A percentile compares a stretch with the other conserved stretches of the same genome.
These are phyloP conservation scores for Ammodramus savannarum DNA, from an alignment of 2,113 vertebrate species.

Conservation along the genomic window DNA sequence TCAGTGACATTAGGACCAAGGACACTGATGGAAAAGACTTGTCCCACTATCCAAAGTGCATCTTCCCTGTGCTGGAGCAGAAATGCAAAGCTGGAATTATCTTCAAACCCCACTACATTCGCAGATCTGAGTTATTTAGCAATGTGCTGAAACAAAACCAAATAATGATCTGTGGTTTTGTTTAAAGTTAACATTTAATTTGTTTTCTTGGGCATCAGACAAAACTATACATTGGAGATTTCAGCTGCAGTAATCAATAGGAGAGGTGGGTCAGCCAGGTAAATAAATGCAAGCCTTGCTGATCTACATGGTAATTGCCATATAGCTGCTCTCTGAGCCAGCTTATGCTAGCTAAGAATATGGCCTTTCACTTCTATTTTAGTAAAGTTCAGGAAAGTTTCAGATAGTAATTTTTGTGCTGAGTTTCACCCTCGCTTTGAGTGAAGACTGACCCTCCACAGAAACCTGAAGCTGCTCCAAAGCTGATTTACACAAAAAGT, in stretches of 20 bases:
- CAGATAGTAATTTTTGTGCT: not conserved
- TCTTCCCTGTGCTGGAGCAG: not conserved
- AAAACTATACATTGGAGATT: not conserved
- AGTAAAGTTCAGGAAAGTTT: slow-evolving; percentile 26
- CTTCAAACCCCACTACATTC: not conserved
- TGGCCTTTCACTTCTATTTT: slow-evolving; percentile 31
- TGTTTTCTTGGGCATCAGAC: not conserved
- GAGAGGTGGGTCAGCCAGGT: slow-evolving; percentile 41
- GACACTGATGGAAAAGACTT: not conserved
- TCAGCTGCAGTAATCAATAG: slow-evolving; percentile 50
- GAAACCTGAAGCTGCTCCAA: not conserved
- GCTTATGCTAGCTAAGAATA: not conserved
- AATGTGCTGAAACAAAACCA: not conserved
- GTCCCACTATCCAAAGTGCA: not conserved
- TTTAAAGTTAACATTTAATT: not conserved
- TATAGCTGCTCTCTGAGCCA: not conserved
- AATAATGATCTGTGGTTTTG: not conserved
- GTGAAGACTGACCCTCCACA: not conserved
- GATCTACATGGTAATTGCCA: not conserved
- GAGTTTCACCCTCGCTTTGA: not conserved
- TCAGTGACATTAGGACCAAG: slow-evolving; percentile 14
- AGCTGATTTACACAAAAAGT: slow-evolving; percentile 36
- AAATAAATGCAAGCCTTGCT: slow-evolving; percentile 33
- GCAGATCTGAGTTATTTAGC: not conserved
- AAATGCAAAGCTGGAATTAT: not conserved